Percentiles rank a stretch among this genome's conserved stretches.
Conservation (phyloP, 2,888 invertebrate species). For the Piscicola geometra region DNA sequence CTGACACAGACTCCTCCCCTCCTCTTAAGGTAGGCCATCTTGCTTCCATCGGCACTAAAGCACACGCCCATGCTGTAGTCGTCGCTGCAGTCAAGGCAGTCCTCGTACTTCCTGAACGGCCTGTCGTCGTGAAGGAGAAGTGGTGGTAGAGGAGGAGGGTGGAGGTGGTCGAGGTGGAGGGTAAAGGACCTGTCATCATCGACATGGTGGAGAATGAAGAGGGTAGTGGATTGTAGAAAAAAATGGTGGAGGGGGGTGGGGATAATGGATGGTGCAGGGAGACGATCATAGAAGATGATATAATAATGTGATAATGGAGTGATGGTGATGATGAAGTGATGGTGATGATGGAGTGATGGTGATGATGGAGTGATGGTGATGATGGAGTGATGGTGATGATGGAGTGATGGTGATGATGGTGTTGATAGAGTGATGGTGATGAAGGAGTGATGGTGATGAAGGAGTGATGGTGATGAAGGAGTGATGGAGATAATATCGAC, state of each 20-base stretch:
- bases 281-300: too few relatives aligned
- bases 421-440: not conserved
- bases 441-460: not conserved
- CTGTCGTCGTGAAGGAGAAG: constrained; percentile 48
- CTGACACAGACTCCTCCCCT: constrained; percentile 56
- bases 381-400: too few relatives aligned
- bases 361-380: not conserved
- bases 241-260: not conserved
- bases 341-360: not conserved
- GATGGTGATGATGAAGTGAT: constrained; percentile 1
- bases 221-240: not conserved
- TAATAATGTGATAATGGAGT: too few relatives aligned
- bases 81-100: constrained; percentile 44
- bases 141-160: not conserved
- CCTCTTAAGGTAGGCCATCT: constrained; percentile 74
- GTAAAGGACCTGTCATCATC: too few relatives aligned
- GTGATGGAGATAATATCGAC: not conserved
- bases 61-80: constrained; percentile 69
- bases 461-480: not conserved
- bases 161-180: not conserved
- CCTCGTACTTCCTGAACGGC: constrained; percentile 50
- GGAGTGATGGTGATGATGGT: not conserved
- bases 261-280: too few relatives aligned
- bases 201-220: not conserved
- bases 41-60: constrained; percentile 71